phyloP scores from a whole-genome alignment of 2,888 invertebrate genomes.

The Drosophila anceps region DNA sequence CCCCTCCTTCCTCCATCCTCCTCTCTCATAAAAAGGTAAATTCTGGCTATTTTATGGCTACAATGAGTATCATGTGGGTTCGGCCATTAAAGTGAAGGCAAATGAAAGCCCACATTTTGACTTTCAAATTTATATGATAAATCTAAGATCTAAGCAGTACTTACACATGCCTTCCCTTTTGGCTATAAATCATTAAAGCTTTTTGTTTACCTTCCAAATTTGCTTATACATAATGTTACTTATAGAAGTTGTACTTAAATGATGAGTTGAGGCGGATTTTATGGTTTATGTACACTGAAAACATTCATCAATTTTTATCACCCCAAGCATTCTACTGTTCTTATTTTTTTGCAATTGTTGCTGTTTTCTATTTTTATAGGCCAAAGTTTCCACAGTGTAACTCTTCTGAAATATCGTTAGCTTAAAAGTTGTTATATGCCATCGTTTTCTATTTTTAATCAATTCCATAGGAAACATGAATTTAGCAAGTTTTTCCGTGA shows the following conservation, averaged over 20 bases:
- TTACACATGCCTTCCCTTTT: conserved; percentile 25
- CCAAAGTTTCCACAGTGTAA: neutral
- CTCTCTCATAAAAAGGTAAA: conserved; percentile 53
- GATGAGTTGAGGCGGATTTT: neutral
- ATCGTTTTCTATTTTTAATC: no score
- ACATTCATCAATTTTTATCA: conserved; percentile 6
- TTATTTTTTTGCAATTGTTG: neutral
- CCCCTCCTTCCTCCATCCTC: neutral
- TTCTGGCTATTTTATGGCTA: conserved; percentile 58
- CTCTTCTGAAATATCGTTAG: no score
- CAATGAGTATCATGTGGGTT: conserved; percentile 66
- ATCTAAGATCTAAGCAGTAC: conserved; percentile 65
- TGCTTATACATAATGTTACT: neutral
- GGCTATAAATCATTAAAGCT: conserved; percentile 38
- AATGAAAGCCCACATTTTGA: conserved; percentile 39
- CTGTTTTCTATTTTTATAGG: neutral
- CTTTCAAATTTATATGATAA: conserved; percentile 74
- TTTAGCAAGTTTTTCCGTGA: no score
- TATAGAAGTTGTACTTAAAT: neutral
- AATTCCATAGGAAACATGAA: no score
- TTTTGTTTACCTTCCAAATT: conserved; percentile 7
- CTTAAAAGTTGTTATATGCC: no score
- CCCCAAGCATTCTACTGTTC: neutral
- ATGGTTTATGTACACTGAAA: neutral
- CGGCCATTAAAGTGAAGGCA: conserved; percentile 47